Evolutionary conservation across 2,113 vertebrate genomes (phyloP).

Genomic region (Hemiprocne comata): DNA sequence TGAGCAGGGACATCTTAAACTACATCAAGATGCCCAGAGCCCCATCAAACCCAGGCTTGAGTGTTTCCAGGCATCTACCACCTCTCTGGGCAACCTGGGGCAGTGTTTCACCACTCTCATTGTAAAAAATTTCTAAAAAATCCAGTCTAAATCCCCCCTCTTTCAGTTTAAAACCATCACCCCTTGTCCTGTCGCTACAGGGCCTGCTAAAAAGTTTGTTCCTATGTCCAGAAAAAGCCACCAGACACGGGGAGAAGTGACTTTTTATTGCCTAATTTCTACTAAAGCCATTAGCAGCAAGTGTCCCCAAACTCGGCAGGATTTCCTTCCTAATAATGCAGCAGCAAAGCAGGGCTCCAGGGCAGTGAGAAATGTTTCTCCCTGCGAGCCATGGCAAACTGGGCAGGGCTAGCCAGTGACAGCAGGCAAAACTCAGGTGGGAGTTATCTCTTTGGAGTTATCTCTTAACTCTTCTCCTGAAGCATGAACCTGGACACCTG

Average conservation of each 20-base stretch:
- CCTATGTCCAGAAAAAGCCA: not conserved
- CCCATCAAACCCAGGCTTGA: too few species aligned
- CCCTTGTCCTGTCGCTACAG: too few species aligned
- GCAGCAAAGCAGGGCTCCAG: not conserved
- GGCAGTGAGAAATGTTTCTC: not conserved
- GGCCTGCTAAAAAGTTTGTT: too few species aligned
- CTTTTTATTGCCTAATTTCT: not conserved
- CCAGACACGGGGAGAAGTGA: not conserved
- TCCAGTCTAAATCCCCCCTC: too few species aligned
- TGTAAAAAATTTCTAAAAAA: too few species aligned
- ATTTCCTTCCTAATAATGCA: not conserved
- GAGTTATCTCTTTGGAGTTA: not conserved
- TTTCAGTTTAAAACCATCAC: too few species aligned
- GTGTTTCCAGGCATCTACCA: too few species aligned
- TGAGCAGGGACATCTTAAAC: too few species aligned
- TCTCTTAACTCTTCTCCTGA: not conserved
- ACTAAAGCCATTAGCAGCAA: not conserved
- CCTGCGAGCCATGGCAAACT: rapidly evolving
- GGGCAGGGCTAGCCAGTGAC: not conserved
- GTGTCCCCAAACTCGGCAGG: not conserved
- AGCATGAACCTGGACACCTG: not conserved
- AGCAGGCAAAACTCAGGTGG: rapidly evolving
- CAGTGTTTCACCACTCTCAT: too few species aligned
- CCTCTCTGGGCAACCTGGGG: too few species aligned
- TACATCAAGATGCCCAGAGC: too few species aligned